Percentiles rank a stretch among this genome's conserved stretches.
Evolutionary conservation across 92 coral and sea anemone species (phyloP).

Genomic region (Paramuricea clavata): DNA sequence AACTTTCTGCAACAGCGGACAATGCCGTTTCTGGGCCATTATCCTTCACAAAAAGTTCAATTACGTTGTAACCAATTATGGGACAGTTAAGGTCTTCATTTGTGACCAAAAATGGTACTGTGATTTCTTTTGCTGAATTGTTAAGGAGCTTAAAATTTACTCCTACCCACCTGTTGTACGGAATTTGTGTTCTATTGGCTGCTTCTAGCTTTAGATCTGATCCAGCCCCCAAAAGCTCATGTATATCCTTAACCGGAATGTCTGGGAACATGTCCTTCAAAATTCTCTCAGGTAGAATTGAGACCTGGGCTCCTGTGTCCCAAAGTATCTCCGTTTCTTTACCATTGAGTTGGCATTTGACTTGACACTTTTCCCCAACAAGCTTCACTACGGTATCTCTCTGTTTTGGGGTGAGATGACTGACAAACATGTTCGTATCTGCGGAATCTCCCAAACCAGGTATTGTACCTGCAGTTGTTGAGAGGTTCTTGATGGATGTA

Average conservation of each 20-base stretch:
- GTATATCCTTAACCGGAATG: constrained; percentile 51
- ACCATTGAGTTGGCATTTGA: constrained; percentile 54
- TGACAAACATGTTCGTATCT: constrained; percentile 41
- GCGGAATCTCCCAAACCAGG: constrained; percentile 51
- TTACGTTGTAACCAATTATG: constrained; percentile 82
- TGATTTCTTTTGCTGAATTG: constrained; percentile 51
- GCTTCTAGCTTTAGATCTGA: constrained; percentile 66
- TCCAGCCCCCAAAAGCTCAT: constrained; percentile 63
- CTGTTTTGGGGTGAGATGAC: constrained; percentile 59
- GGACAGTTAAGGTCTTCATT: constrained; percentile 72
- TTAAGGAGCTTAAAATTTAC: constrained; percentile 61
- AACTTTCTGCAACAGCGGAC: constrained; percentile 21
- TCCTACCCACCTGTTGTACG: constrained; percentile 77
- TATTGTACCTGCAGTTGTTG: constrained; percentile 11
- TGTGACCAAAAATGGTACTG: constrained; percentile 73
- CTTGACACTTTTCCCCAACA: constrained; percentile 61
- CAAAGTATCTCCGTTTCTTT: constrained; percentile 55
- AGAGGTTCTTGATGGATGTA: constrained; percentile 62
- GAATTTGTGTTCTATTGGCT: constrained; percentile 71
- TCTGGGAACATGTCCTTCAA: constrained; percentile 54
- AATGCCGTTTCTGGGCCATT: constrained; percentile 55
- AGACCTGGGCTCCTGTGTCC: constrained; percentile 81
- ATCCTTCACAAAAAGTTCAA: constrained; percentile 72
- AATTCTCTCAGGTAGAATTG: constrained; percentile 54
- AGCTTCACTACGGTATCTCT: constrained; percentile 48